phyloP scores from a whole-genome alignment of 2,888 invertebrate species.

The Apodemia mormo region DNA sequence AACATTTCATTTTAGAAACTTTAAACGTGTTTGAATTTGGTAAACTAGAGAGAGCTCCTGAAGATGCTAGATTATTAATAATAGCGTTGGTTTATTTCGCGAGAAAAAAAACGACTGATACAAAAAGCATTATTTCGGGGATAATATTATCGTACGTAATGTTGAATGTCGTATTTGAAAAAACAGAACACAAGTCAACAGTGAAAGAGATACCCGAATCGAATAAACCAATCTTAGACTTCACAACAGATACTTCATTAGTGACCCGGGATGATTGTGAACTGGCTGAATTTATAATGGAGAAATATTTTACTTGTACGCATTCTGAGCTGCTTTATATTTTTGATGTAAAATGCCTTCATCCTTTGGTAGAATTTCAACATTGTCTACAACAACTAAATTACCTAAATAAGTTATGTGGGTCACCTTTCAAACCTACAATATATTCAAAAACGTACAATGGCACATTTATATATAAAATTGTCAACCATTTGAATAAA shows the following conservation, averaged over 20 bases:
- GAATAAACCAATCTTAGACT: conserved; percentile 16
- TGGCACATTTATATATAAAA: conserved; percentile 46
- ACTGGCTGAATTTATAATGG: conserved; percentile 31
- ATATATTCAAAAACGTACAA: conserved; percentile 44
- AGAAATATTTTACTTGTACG: conserved; percentile 35
- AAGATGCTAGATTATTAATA: conserved; percentile 11
- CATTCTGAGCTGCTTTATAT: conserved; percentile 28
- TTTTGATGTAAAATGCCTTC: conserved; percentile 31
- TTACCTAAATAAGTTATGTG: conserved; percentile 49
- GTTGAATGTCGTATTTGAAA: conserved; percentile 38
- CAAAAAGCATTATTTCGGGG: conserved; percentile 42
- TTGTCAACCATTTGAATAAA: conserved; percentile 25
- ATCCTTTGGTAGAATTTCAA: conserved; percentile 45
- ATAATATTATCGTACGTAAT: conserved; percentile 46
- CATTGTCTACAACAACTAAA: conserved; percentile 48
- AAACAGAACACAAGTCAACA: conserved; percentile 13
- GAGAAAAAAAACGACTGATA: conserved; percentile 29
- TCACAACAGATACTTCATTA: not conserved
- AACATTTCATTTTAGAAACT: conserved; percentile 5
- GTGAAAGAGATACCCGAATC: not conserved
- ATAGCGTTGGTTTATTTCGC: conserved; percentile 9
- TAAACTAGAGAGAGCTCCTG: conserved; percentile 1
- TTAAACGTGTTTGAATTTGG: conserved; percentile 7
- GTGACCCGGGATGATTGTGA: conserved; percentile 32
- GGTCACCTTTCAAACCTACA: conserved; percentile 39